These are phyloP conservation scores for human DNA, from an alignment of 2,113 vertebrate genomes.

Conservation along the genomic window DNA sequence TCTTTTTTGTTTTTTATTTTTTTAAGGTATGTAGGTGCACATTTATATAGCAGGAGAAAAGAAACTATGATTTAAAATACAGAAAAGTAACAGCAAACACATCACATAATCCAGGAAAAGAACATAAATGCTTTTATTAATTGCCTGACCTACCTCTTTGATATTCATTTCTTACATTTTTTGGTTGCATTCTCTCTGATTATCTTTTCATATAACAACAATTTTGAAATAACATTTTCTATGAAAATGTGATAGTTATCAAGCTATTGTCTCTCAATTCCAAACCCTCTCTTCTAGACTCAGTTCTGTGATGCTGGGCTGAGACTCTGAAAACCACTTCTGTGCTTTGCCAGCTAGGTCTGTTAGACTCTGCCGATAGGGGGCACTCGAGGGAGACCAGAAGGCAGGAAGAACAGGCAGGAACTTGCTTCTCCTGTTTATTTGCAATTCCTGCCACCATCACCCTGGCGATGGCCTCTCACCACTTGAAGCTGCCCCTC, in stretches of 20 bases:
- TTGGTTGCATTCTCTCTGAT: neutral
- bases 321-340: neutral
- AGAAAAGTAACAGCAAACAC: neutral
- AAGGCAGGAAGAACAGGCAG: neutral
- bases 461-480: neutral
- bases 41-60: neutral
- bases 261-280: neutral
- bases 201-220: neutral
- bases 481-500: neutral
- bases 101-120: neutral
- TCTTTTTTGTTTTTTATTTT: neutral
- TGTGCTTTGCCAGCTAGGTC: neutral
- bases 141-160: neutral
- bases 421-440: neutral
- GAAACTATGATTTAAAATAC: neutral
- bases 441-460: neutral
- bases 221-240: neutral
- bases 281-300: neutral
- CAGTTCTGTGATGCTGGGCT: neutral
- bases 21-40: neutral
- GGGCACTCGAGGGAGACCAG: neutral
- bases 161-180: neutral
- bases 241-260: neutral
- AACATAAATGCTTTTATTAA: neutral
- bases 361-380: neutral